A percentile compares a stretch with the other conserved stretches of the same genome.
These are phyloP conservation scores for Nysson spinosus DNA, from an alignment of 2,888 invertebrate species.

Conservation along the genomic window DNA sequence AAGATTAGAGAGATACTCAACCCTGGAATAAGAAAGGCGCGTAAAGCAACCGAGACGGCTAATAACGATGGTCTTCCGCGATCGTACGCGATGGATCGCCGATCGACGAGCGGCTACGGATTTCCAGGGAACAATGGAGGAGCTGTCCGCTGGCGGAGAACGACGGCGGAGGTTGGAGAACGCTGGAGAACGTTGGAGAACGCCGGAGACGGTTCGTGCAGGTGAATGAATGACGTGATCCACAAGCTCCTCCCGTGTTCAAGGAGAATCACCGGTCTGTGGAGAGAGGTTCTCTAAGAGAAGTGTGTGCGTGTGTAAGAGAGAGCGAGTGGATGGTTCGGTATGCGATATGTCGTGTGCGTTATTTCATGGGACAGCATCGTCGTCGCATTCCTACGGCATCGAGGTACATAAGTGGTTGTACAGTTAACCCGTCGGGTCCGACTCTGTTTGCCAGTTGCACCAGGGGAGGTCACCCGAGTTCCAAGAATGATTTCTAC, in stretches of 20 bases:
- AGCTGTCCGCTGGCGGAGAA: conserved; percentile 26
- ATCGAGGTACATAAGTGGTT: conserved; percentile 69
- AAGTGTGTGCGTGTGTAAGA: too few relatives aligned
- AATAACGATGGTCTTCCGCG: too few relatives aligned
- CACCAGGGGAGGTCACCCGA: conserved; percentile 68
- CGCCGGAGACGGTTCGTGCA: conserved; percentile 42
- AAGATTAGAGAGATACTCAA: too few relatives aligned
- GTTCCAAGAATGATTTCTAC: conserved; percentile 69
- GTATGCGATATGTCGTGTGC: conserved; percentile 51
- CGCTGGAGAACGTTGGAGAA: conserved; percentile 4
- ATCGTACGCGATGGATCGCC: conserved; percentile 31
- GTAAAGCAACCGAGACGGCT: too few relatives aligned
- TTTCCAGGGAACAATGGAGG: conserved; percentile 61
- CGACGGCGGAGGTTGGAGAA: too few relatives aligned
- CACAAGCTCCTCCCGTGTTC: conserved; percentile 40
- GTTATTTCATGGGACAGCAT: conserved; percentile 63
- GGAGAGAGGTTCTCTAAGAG: too few relatives aligned
- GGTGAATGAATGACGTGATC: conserved; percentile 68
- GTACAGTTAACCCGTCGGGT: conserved; percentile 71
- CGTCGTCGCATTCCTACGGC: conserved; percentile 64
- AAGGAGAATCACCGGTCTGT: conserved; percentile 30
- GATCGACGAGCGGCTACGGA: conserved; percentile 38
- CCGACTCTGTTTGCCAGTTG: conserved; percentile 62
- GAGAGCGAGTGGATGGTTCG: conserved; percentile 40
- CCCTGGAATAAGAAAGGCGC: too few relatives aligned